Evolutionary conservation across 2,113 vertebrate species (phyloP).

Genomic region (Siniperca chuatsi): DNA sequence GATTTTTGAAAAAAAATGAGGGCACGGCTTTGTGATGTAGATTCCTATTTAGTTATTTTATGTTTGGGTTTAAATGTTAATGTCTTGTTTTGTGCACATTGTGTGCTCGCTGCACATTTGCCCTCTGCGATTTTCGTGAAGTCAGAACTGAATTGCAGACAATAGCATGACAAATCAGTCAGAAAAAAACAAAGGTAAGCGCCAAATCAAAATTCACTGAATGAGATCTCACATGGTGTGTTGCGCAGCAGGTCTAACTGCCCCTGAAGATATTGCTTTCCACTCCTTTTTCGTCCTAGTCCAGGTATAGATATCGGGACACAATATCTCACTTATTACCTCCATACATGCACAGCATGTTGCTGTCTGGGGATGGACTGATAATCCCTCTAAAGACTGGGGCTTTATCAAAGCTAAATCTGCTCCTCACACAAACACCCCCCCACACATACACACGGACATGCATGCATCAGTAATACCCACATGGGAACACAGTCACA

Average conservation of each 20-base stretch:
- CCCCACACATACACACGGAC: slow-evolving; percentile 26
- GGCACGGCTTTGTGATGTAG: slow-evolving; percentile 5
- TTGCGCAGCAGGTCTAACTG: slow-evolving; percentile 42
- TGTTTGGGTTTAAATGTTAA: slow-evolving; percentile 42
- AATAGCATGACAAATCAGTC: slow-evolving; percentile 56
- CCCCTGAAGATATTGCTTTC: slow-evolving; percentile 59
- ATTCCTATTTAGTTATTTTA: slow-evolving; percentile 22
- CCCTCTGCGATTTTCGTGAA: slow-evolving; percentile 17
- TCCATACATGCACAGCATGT: slow-evolving; percentile 80
- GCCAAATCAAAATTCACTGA: slow-evolving; percentile 60
- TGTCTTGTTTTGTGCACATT: slow-evolving; percentile 15
- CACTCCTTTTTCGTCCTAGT: slow-evolving; percentile 20
- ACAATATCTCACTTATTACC: slow-evolving; percentile 74
- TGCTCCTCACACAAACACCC: slow-evolving; percentile 46
- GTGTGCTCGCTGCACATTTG: slow-evolving; percentile 25
- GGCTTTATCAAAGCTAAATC: slow-evolving; percentile 81
- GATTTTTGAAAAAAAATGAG: neutral
- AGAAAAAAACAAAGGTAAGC: slow-evolving; percentile 50
- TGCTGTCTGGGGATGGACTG: slow-evolving; percentile 76
- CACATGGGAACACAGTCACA: slow-evolving; percentile 19
- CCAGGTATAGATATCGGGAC: slow-evolving; percentile 53
- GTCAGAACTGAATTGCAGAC: slow-evolving; percentile 39
- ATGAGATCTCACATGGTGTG: slow-evolving; percentile 46
- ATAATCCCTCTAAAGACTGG: slow-evolving; percentile 79
- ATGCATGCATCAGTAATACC: slow-evolving; percentile 29